Percentiles rank a stretch among this genome's conserved stretches.
phyloP scores from a whole-genome alignment of 2,888 invertebrate genomes.

The Eupithecia insigniata region DNA sequence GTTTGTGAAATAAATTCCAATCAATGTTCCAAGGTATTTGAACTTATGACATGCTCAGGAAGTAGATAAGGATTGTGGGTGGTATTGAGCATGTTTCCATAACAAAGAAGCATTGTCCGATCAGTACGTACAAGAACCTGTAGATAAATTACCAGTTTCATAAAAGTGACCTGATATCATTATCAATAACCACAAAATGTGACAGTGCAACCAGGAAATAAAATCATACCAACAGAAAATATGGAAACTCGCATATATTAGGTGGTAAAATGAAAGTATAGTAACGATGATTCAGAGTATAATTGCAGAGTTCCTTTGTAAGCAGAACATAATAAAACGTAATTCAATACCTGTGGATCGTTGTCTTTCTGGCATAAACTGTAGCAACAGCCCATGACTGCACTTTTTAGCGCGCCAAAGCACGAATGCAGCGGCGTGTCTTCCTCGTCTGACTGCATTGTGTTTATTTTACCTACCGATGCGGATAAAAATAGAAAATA shows the following conservation, averaged over 20 bases:
- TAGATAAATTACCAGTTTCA: constrained; percentile 18
- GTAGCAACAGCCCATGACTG: constrained; percentile 88
- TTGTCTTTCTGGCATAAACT: constrained; percentile 89
- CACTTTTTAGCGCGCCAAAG: constrained; percentile 76
- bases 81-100: constrained; percentile 16
- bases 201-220: constrained; percentile 30
- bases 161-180: constrained; percentile 43
- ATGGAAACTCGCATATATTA: neutral
- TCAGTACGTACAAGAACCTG: neutral
- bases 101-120: constrained; percentile 23
- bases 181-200: constrained; percentile 46
- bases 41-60: neutral
- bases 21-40: neutral
- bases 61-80: constrained; percentile 27
- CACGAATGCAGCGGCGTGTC: constrained; percentile 79
- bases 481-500: constrained; percentile 77
- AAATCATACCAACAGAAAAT: neutral
- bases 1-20: neutral
- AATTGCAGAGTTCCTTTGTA: constrained; percentile 12
- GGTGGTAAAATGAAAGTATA: constrained; percentile 1
- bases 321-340: constrained; percentile 30
- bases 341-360: constrained; percentile 85
- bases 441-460: constrained; percentile 80
- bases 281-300: constrained; percentile 10
- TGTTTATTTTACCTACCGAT: constrained; percentile 68